A percentile compares a stretch with the other conserved stretches of the same genome.
phyloP scores from a whole-genome alignment of 1,140 invertebrate species.

The Cherax quadricarinatus region DNA sequence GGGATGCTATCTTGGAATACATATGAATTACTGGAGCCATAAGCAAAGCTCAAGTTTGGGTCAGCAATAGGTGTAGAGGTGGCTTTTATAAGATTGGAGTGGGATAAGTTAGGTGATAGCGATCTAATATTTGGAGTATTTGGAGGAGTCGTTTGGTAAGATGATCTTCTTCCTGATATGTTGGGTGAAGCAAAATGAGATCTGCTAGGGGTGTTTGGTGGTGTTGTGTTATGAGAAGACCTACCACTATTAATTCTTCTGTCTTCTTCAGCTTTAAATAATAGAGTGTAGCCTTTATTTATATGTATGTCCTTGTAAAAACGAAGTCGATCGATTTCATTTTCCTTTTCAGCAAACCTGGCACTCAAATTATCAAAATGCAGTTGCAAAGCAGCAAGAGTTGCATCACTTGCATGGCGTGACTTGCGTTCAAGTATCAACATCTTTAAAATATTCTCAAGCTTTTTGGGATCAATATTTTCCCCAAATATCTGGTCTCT shows the following conservation, averaged over 20 bases:
- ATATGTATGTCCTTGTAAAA: conserved; percentile 23
- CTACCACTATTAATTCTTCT: not conserved
- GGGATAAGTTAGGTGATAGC: not conserved
- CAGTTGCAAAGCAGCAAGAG: conserved; percentile 45
- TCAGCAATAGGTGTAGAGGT: conserved; percentile 40
- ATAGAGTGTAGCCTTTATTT: conserved; percentile 14
- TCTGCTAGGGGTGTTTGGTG: not conserved
- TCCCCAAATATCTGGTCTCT: not conserved
- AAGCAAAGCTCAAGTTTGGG: not conserved
- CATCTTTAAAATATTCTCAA: conserved; percentile 13
- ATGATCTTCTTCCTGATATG: conserved; percentile 8
- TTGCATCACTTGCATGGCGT: conserved; percentile 45
- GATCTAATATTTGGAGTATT: conserved; percentile 22
- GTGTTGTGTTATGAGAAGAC: conserved; percentile 4
- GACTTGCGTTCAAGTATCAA: conserved; percentile 27
- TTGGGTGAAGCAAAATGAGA: not conserved
- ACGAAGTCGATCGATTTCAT: conserved; percentile 47
- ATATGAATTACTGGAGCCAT: not conserved
- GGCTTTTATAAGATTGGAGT: not conserved
- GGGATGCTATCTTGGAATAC: not conserved
- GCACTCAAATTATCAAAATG: conserved; percentile 48
- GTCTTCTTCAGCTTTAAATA: conserved; percentile 5
- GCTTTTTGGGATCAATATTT: not conserved
- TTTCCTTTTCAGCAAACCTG: conserved; percentile 53
- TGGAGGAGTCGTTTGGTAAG: conserved; percentile 16